These are phyloP conservation scores for Amazonetta brasiliensis DNA, from an alignment of 2,797 vertebrate species.

Conservation along the genomic window DNA sequence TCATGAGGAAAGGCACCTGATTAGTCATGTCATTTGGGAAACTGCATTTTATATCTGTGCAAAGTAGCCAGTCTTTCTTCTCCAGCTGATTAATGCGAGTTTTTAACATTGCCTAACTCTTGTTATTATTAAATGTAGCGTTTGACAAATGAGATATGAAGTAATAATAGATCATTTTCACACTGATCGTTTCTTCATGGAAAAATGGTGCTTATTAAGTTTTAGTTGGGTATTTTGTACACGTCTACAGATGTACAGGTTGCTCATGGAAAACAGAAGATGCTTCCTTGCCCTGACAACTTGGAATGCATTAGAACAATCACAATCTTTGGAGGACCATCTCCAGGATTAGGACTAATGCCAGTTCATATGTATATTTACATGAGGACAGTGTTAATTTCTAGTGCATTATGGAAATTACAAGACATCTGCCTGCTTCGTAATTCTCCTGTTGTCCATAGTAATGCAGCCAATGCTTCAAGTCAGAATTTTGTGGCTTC, in stretches of 20 bases:
- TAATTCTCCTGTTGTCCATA: neutral
- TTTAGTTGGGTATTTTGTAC: neutral
- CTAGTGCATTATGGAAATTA: neutral
- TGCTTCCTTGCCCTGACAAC: neutral
- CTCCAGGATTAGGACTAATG: neutral
- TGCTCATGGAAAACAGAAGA: neutral
- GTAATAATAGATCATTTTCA: slow-evolving; percentile 30
- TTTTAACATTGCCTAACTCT: slow-evolving; percentile 14
- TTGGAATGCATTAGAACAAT: neutral
- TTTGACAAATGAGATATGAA: slow-evolving; percentile 45
- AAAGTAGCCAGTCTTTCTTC: neutral
- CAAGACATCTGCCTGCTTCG: neutral
- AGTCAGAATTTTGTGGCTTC: neutral
- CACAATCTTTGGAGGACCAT: neutral
- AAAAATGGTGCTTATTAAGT: neutral
- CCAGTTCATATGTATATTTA: neutral
- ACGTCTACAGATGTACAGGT: neutral
- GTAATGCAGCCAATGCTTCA: neutral
- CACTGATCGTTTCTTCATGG: neutral
- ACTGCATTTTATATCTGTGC: neutral
- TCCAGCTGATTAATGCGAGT: slow-evolving; percentile 8
- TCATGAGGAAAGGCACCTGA: neutral
- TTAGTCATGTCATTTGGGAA: neutral
- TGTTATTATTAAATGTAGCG: slow-evolving; percentile 21
- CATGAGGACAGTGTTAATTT: neutral